Evolutionary conservation across 1,140 invertebrate genomes (phyloP).

Genomic region (Drosophila sp.): DNA sequence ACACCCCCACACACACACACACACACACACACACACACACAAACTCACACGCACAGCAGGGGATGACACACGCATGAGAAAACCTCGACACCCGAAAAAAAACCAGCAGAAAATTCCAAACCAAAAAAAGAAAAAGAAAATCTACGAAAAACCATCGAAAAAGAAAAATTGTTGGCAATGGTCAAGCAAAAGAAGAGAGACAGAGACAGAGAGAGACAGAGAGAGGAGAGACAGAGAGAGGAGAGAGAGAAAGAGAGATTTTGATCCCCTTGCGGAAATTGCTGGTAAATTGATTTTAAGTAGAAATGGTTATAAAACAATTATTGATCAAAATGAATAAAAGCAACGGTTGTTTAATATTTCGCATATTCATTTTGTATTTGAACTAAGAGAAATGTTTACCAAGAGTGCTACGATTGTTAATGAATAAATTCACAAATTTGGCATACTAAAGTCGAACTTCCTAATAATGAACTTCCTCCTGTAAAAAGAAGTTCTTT

Average conservation of each 20-base stretch:
- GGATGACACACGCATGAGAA: constrained; percentile 12
- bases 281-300: constrained; percentile 5
- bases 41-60: constrained; percentile 18
- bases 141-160: not conserved
- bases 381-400: too few species aligned
- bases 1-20: constrained; percentile 18
- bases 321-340: constrained; percentile 3
- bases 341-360: not conserved
- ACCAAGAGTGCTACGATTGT: too few species aligned
- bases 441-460: too few species aligned
- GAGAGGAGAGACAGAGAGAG: not conserved
- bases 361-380: not conserved
- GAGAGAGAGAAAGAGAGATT: constrained; percentile 29
- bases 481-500: too few species aligned
- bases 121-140: not conserved
- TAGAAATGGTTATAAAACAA: constrained; percentile 13
- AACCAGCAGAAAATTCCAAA: constrained; percentile 23
- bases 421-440: too few species aligned
- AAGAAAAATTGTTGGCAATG: constrained; percentile 27
- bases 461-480: too few species aligned
- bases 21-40: not conserved
- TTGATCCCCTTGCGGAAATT: constrained; percentile 33
- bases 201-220: constrained; percentile 23
- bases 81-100: constrained; percentile 1
- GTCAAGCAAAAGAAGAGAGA: constrained; percentile 38